phyloP scores from a whole-genome alignment of 1,140 invertebrate genomes.

The Hyphantria cunea region DNA sequence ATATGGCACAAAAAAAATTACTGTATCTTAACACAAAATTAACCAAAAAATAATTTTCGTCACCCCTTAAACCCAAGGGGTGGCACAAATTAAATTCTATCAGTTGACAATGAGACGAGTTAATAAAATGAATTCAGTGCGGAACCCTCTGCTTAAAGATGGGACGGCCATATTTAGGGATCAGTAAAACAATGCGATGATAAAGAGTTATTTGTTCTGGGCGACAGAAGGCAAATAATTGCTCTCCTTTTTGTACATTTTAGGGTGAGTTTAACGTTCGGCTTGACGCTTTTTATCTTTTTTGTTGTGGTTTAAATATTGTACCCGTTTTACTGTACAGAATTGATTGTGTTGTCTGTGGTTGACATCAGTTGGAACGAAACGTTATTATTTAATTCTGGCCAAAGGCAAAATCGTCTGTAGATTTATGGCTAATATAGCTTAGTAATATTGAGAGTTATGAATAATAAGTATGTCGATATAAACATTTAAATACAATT shows the following conservation, averaged over 20 bases:
- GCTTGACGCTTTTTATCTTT: slow-evolving; percentile 24
- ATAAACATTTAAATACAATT: too few relatives aligned
- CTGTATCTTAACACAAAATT: too few relatives aligned
- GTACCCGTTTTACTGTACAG: slow-evolving; percentile 8
- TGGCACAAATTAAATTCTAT: slow-evolving; percentile 75
- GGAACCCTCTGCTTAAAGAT: slow-evolving; percentile 59
- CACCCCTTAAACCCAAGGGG: slow-evolving; percentile 54
- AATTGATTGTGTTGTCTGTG: slow-evolving; percentile 12
- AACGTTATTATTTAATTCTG: too few relatives aligned
- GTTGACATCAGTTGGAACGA: neutral
- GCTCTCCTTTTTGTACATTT: slow-evolving; percentile 43
- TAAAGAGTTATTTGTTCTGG: slow-evolving; percentile 65
- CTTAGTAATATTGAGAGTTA: too few relatives aligned
- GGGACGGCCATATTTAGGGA: slow-evolving; percentile 44
- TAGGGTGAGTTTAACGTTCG: slow-evolving; percentile 49
- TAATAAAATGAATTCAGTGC: slow-evolving; percentile 75
- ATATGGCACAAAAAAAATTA: too few relatives aligned
- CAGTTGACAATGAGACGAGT: slow-evolving; percentile 74
- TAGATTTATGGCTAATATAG: too few relatives aligned
- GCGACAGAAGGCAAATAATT: slow-evolving; percentile 66
- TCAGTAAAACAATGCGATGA: slow-evolving; percentile 58
- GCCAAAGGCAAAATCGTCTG: too few relatives aligned
- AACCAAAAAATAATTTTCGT: slow-evolving; percentile 3
- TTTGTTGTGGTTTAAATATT: slow-evolving; percentile 27
- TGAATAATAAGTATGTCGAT: too few relatives aligned